Conservation (phyloP, 2,888 invertebrate species). For the Diogma glabrata region DNA sequence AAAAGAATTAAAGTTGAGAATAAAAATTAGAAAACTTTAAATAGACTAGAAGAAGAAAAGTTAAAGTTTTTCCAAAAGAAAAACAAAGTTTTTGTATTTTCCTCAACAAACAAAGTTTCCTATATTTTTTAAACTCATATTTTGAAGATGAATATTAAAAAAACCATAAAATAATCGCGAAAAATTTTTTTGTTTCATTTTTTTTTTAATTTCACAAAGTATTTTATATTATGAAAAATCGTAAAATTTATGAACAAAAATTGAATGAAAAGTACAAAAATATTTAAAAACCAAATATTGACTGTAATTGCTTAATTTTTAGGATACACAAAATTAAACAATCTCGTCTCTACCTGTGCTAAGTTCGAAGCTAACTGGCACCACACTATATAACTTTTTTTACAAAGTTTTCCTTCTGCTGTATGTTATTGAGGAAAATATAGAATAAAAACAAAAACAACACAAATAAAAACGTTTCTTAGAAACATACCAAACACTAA, state of each 20-base stretch:
- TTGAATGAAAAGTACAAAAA: no score
- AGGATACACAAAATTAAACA: constrained; percentile 17
- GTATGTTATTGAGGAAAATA: constrained; percentile 7
- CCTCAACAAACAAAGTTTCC: constrained; percentile 21
- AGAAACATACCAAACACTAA: constrained; percentile 2
- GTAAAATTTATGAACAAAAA: no score
- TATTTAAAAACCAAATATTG: no score
- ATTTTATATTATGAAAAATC: no score
- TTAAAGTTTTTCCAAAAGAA: no score
- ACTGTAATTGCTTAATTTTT: no score
- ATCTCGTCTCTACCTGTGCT: constrained; percentile 40
- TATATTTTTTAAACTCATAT: constrained; percentile 22
- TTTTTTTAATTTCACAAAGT: constrained; percentile 12
- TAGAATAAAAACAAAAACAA: constrained; percentile 3
- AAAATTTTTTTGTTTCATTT: constrained; percentile 16
- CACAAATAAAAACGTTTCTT: not conserved
- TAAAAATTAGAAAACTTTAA: no score
- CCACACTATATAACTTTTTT: constrained; percentile 36
- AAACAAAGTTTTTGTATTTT: no score
- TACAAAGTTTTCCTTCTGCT: constrained; percentile 35
- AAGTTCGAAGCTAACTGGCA: constrained; percentile 40
- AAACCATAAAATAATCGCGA: constrained; percentile 22
- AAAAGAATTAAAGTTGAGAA: no score
- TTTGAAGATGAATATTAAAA: constrained; percentile 18
- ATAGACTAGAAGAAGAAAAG: no score